Evolutionary conservation across 1,140 invertebrate genomes (phyloP), one percentile per base, ranked within the genome.

Genomic region (Plodia interpunctella): DNA sequence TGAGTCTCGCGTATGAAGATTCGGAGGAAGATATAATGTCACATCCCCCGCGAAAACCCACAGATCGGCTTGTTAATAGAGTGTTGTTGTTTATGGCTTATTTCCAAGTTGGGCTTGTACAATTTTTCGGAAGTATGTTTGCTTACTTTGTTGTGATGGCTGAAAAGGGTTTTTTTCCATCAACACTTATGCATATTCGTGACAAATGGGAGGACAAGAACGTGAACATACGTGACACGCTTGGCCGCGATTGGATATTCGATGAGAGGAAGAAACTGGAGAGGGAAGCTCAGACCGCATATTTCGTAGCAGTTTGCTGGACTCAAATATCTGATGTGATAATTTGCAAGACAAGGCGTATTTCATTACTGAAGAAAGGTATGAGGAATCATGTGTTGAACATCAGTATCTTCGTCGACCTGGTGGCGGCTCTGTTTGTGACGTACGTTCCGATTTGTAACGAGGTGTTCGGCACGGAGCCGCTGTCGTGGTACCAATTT

Each of bases 11-110:
- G 18, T 97, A 97, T 80, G 96, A 97, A 91, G 92, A 93, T 69
- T 93, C 96, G 4, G 96, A 97, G 85, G 93, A 92, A 65, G 96
- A 97, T 80, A 97, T 98, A 68, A 98, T 98, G 96, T 94, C 94
- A 17, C 92, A 95, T 64, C 93, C 92, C 50, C 96, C 97, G 0
- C 91, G 96, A 71, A 94, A 97, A 84, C 78, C 91, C 11, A 92
- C 91, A 8, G 96, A 98, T 78, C 95, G 95, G 81, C 91, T 98
- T 11, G 96, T 98, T 0, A 97, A 95, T 74, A 92, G 93, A 74
- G 93, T 93, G 69, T 76, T 95, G 18, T 91, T 95, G 56, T 93
- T 91, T 59, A 92, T 95, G 91, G 93, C 95, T 0, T 97, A 97
- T 79, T 95, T 95, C 63, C 95, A 97, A 87, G 95, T 97, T 55